These are phyloP conservation scores for Morinoia aosen DNA, from an alignment of 2,888 invertebrate species.

Conservation along the genomic window DNA sequence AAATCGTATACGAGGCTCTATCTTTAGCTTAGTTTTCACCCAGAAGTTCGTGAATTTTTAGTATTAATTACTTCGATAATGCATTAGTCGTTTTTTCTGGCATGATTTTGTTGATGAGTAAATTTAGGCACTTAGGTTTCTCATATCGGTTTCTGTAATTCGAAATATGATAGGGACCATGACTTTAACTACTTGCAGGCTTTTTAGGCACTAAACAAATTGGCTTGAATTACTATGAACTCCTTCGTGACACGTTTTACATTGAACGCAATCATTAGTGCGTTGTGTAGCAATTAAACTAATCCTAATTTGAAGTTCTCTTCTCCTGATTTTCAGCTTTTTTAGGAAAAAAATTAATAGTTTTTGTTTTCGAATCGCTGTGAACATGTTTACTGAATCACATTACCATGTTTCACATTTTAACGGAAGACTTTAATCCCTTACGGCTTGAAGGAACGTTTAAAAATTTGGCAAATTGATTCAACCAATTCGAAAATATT, in stretches of 20 bases:
- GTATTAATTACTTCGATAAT: not conserved
- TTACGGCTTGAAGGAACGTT: no score
- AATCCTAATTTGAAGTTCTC: not conserved
- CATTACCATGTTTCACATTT: no score
- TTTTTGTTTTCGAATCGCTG: no score
- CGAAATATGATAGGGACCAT: not conserved
- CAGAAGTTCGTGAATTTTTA: not conserved
- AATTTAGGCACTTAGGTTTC: not conserved
- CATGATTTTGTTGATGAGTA: not conserved
- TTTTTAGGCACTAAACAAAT: not conserved
- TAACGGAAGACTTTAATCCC: no score
- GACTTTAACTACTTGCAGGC: not conserved
- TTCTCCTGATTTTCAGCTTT: not conserved
- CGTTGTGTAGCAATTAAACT: not conserved
- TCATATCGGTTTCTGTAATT: not conserved
- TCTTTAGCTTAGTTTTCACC: not conserved
- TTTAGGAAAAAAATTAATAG: not conserved
- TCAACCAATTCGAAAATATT: no score
- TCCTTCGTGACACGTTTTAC: not conserved
- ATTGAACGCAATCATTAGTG: not conserved
- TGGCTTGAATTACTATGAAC: not conserved
- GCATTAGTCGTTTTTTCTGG: not conserved
- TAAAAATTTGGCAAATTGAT: no score
- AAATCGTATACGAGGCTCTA: not conserved
- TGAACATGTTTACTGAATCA: no score